Evolutionary conservation across 2,113 vertebrate genomes (phyloP), one percentile per base, ranked within the genome.

Genomic region (Piaya cayana): DNA sequence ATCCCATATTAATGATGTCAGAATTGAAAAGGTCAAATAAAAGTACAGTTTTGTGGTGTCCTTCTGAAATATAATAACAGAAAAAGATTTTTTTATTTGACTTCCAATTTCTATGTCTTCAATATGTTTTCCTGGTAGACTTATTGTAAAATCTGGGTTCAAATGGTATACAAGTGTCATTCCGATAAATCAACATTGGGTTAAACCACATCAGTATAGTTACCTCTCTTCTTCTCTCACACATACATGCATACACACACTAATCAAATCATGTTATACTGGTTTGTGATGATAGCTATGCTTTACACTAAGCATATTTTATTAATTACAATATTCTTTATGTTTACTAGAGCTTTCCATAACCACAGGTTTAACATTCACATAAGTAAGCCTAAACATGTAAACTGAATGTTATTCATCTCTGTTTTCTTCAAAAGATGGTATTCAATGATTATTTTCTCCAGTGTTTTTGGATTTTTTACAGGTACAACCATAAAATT

Each of bases 171-270:
- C 71, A 88, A 79, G 49, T 12, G 4, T 21, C 2, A 2, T 37
- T 52, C 8, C 12, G 67, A 63, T 67, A 70, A 83, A 75, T 43
- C 8, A n/a, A 32, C 14, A 42, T 15, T 74, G 6, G 7, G 90
- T 89, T 77, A 56, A 79, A 77, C 2, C 2, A 59, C 69, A 65
- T 62, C 9, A 42, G 5, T 25, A 6, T 6, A 12, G 1, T 5
- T 75, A 47, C 47, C 25, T 32, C 37, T 58, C 11, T 82, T 4
- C 11, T 5, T 42, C 26, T 69, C 3, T 2, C 11, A 29, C 5
- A 13, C 5, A 2, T 1, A 2, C 5, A 21, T 9, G 15, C 4
- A 67, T 10, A 32, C 19, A 23, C 11, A 23, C 11, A 15, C 34
- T n/a, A n/a, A n/a, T 82, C 26, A 85, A 32, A 55, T 64, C 36